These are phyloP conservation scores for Notocelia uddmanniana DNA, from an alignment of 2,888 invertebrate genomes.

Conservation along the genomic window DNA sequence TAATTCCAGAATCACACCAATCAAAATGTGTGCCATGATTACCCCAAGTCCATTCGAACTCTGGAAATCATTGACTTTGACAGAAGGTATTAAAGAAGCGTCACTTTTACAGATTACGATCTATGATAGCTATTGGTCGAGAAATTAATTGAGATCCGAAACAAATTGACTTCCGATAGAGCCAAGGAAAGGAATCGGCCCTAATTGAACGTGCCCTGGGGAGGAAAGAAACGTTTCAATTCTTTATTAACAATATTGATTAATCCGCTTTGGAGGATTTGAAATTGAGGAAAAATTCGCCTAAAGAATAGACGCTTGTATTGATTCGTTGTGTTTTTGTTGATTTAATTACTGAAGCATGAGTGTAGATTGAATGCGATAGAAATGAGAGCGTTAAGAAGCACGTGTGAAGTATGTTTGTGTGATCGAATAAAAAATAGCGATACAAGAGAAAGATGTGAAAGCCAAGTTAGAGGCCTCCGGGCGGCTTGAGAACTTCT, in stretches of 20 bases:
- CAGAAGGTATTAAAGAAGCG: neutral
- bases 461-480: too few relatives aligned
- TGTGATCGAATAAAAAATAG: too few relatives aligned
- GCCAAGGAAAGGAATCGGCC: constrained; percentile 9
- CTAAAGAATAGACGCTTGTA: neutral
- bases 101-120: constrained; percentile 13
- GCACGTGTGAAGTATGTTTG: too few relatives aligned
- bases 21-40: too few relatives aligned
- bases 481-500: too few relatives aligned
- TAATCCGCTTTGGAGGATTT: constrained; percentile 9
- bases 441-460: too few relatives aligned
- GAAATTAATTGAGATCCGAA: constrained; percentile 29
- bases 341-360: too few relatives aligned
- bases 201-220: constrained; percentile 26
- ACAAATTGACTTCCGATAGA: constrained; percentile 28
- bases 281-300: neutral
- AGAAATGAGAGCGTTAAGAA: too few relatives aligned
- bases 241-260: constrained; percentile 32
- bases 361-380: too few relatives aligned
- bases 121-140: constrained; percentile 2
- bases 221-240: constrained; percentile 6
- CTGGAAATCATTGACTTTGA: neutral
- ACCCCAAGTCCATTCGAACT: too few relatives aligned
- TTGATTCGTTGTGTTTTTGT: neutral
- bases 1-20: too few relatives aligned